Percentiles rank a stretch among this genome's conserved stretches.
phyloP scores from a whole-genome alignment of 2,888 invertebrate genomes.

The Poecilus cupreus region DNA sequence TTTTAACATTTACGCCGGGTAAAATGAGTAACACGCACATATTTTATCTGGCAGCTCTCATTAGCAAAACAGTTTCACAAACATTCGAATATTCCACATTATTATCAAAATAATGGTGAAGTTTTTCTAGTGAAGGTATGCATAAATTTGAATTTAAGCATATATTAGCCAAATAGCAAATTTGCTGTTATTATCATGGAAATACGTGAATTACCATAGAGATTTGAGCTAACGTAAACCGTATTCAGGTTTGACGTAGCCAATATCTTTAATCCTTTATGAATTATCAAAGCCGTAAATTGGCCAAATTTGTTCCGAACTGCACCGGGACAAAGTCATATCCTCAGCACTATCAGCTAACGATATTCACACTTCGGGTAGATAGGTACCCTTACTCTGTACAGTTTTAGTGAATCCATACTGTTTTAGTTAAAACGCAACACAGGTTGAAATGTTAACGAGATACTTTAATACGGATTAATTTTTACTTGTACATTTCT shows the following conservation, averaged over 20 bases:
- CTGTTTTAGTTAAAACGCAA: no score
- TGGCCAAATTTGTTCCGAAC: no score
- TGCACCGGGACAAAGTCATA: no score
- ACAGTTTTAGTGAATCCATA: no score
- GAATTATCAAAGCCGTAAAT: background rate
- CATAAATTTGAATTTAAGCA: background rate
- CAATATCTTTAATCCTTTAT: background rate
- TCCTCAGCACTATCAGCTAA: no score
- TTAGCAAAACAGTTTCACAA: slow-evolving; percentile 15
- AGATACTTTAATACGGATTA: no score
- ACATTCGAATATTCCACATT: background rate
- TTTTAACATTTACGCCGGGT: background rate
- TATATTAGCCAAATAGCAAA: slow-evolving; percentile 2
- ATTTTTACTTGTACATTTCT: no score
- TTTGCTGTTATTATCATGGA: background rate
- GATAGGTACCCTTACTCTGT: no score
- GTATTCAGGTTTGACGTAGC: background rate
- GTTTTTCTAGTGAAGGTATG: slow-evolving; percentile 2
- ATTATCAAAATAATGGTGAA: background rate
- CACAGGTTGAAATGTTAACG: no score
- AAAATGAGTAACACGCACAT: background rate
- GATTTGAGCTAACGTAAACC: background rate
- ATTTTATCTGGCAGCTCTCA: background rate
- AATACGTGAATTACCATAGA: background rate
- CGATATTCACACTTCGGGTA: no score